Percentiles rank a stretch among this genome's conserved stretches.
phyloP scores from a whole-genome alignment of 92 coral and sea anemone genomes.

The Porites divaricata region DNA sequence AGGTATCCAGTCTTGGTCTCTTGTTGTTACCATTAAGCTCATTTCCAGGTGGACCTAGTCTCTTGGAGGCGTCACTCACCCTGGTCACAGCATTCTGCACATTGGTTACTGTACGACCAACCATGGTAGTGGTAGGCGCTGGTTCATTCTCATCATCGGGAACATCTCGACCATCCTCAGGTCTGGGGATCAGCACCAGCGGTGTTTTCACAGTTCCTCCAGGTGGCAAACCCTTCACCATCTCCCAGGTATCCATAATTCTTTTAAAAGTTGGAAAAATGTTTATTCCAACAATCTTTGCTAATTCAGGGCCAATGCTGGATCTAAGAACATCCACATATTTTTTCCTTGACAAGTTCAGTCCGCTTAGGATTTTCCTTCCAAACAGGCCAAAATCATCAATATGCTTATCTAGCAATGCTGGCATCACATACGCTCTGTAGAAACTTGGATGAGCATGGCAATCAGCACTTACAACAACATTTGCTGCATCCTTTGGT shows the following conservation, averaged over 20 bases:
- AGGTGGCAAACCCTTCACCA: background rate
- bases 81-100: background rate
- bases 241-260: conserved; percentile 31
- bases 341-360: background rate
- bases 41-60: background rate
- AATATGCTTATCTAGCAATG: conserved; percentile 25
- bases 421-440: conserved; percentile 48
- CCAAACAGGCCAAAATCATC: conserved; percentile 38
- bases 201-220: background rate
- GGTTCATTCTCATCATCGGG: conserved; percentile 15
- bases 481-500: conserved; percentile 43
- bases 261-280: conserved; percentile 42
- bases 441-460: conserved; percentile 41
- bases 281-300: conserved; percentile 39
- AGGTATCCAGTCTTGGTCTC: conserved; percentile 18
- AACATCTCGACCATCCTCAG: conserved; percentile 19
- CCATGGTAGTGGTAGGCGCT: background rate
- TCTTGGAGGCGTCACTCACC: conserved; percentile 7
- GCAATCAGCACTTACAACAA: conserved; percentile 8
- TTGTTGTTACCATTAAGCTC: background rate
- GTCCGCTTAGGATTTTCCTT: conserved; percentile 29
- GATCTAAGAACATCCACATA: conserved; percentile 33
- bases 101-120: background rate
- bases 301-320: conserved; percentile 35
- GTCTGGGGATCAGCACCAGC: background rate